phyloP scores from a whole-genome alignment of 2,888 invertebrate genomes.

The Limnephilus lunatus region DNA sequence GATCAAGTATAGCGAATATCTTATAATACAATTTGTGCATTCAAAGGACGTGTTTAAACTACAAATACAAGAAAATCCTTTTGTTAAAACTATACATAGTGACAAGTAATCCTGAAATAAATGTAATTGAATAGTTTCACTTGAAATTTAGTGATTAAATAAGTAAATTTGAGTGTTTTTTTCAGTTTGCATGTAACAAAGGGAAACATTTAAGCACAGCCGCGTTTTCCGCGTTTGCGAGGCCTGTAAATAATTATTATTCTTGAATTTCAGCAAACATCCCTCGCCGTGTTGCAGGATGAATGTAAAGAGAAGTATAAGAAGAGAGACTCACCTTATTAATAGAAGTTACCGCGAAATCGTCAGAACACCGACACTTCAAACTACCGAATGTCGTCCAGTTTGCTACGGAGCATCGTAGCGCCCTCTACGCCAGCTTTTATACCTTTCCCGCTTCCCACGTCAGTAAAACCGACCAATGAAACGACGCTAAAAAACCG shows the following conservation, averaged over 20 bases:
- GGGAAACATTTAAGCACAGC: slow-evolving; percentile 7
- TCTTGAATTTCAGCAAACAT: slow-evolving; percentile 33
- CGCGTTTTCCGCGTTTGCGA: slow-evolving; percentile 49
- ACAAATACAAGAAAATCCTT: background rate
- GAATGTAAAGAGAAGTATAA: slow-evolving; percentile 5
- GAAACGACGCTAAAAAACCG: slow-evolving; percentile 51
- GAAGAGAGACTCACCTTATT: slow-evolving; percentile 44
- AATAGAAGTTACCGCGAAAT: slow-evolving; percentile 50
- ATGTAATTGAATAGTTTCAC: background rate
- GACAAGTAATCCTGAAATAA: background rate
- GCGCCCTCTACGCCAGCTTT: slow-evolving; percentile 59
- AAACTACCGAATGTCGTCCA: slow-evolving; percentile 52
- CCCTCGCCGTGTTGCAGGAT: background rate
- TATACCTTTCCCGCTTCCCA: slow-evolving; percentile 60
- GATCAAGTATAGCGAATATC: slow-evolving; percentile 13
- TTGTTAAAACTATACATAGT: background rate
- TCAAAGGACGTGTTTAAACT: background rate
- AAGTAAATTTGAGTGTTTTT: background rate
- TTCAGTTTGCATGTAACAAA: slow-evolving; percentile 16
- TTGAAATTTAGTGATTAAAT: background rate
- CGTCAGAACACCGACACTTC: slow-evolving; percentile 53
- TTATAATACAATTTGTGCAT: background rate
- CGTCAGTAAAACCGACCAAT: slow-evolving; percentile 60
- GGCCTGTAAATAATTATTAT: background rate
- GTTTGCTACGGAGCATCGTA: slow-evolving; percentile 54